A percentile compares a stretch with the other conserved stretches of the same genome.
These are phyloP conservation scores for Drosophila ustulata DNA, from an alignment of 2,888 invertebrate genomes.

Conservation along the genomic window DNA sequence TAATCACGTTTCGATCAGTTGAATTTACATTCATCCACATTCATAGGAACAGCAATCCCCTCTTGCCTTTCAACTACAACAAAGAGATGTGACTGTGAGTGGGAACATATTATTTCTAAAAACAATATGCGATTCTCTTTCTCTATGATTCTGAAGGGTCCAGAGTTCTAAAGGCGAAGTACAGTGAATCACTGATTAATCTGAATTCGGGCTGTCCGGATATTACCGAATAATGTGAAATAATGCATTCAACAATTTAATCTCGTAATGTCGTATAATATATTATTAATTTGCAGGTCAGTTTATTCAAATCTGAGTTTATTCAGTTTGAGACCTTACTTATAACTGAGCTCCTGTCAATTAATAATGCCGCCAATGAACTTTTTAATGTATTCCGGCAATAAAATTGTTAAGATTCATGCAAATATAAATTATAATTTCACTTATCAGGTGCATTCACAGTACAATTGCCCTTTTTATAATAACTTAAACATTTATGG, in stretches of 20 bases:
- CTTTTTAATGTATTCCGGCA: conserved; percentile 5
- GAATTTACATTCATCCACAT: conserved; percentile 7
- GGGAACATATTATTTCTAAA: conserved; percentile 1
- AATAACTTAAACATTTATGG: background rate
- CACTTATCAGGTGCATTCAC: background rate
- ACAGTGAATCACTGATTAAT: conserved; percentile 1
- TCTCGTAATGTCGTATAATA: background rate
- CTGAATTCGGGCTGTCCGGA: background rate
- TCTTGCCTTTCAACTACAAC: background rate
- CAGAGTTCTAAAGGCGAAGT: background rate
- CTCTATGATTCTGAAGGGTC: conserved; percentile 1
- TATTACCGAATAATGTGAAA: too few species aligned
- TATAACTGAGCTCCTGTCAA: background rate
- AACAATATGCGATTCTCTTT: background rate
- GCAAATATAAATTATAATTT: background rate
- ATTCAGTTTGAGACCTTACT: background rate
- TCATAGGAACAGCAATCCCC: background rate
- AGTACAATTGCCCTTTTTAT: background rate
- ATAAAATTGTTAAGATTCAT: background rate
- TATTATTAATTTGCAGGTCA: background rate
- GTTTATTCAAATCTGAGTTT: background rate
- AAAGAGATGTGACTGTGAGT: conserved; percentile 7
- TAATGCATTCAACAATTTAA: too few species aligned
- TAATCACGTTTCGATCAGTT: conserved; percentile 22
- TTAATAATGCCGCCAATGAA: conserved; percentile 6